Base-by-base conservation (phyloP, 2,113 vertebrate genomes). In the Alethe castanea region DNA sequence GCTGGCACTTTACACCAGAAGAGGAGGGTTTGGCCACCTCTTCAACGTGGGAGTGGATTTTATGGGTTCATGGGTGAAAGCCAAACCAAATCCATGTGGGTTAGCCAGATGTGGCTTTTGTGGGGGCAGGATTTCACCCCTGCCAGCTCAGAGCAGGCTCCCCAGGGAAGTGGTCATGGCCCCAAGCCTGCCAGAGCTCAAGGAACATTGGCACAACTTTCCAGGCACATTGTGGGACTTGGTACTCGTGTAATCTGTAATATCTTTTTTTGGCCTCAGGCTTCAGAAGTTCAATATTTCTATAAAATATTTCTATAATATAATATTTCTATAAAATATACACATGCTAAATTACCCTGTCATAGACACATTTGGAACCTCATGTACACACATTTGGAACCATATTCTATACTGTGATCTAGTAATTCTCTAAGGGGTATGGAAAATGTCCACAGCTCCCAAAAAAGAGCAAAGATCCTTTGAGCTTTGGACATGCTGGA, bases 151-250 rank as follows among this genome's bases (percentile, higher is more conserved):
- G 53, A 44, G 3, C 36, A 36, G 53, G 8, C 36, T 81, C 35
- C 31, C 6, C 28, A 45, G 17, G 69, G 28, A 29, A 36, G 31
- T 33, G 52, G 15, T 5, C 28, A 16, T 0, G 0, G 20, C 20
- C 23, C 45, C 44, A 44, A 9, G 7, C 17, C 33, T 23, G 14
- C 19, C 78, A 40, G 35, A 53, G 38, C 53, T 76, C 47, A 22
- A 17, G 53, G 23, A 25, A 23, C 19, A 2, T 8, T 35, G 18
- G 47, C 20, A 26, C 10, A 16, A 2, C 8, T 20, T 38, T 45
- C 61, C n/a, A 53, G 53, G 52, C 19, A 24, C 52, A 1, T 2
- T 38, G 17, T 25, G 38, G n/a, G 38, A 8, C 31, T 26, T 13
- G 54, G 25, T 61, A 13, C 8, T 8, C 77, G 29, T 3, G 0